A percentile compares a stretch with the other conserved stretches of the same genome.
These are phyloP conservation scores for Microplitis demolitor DNA, from an alignment of 1,140 invertebrate genomes.

Conservation along the genomic window DNA sequence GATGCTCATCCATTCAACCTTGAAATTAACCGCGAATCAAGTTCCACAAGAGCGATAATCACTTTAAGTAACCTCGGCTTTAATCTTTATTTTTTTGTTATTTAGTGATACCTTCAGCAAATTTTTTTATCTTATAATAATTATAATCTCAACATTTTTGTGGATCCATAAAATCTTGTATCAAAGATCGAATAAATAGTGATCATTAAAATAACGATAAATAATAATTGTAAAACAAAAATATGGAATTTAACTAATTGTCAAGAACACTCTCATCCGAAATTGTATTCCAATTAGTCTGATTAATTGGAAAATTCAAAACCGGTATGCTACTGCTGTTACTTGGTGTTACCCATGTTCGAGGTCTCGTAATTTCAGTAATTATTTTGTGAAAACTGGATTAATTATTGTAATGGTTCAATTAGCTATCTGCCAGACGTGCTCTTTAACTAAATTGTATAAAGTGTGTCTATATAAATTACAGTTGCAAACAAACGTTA, in stretches of 20 bases:
- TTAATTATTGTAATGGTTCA: slow-evolving; percentile 23
- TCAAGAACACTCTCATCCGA: too few species aligned
- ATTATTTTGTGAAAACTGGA: slow-evolving; percentile 7
- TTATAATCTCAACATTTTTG: too few species aligned
- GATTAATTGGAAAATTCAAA: too few species aligned
- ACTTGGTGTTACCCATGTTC: background rate
- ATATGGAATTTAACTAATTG: too few species aligned
- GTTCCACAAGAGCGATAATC: slow-evolving; percentile 11
- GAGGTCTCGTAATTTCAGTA: background rate
- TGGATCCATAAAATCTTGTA: too few species aligned
- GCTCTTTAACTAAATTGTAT: slow-evolving; percentile 1
- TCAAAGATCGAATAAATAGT: too few species aligned
- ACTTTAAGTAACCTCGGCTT: background rate
- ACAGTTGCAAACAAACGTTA: background rate
- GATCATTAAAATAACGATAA: too few species aligned
- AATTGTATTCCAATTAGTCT: too few species aligned
- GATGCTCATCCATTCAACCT: background rate
- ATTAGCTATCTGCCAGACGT: slow-evolving; percentile 10
- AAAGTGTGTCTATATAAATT: background rate
- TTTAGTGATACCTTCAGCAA: too few species aligned
- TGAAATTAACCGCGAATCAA: slow-evolving; percentile 12
- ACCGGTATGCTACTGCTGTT: too few species aligned
- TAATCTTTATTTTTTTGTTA: background rate
- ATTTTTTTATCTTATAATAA: too few species aligned
- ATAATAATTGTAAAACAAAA: too few species aligned